These are phyloP conservation scores for Equus quagga DNA, from an alignment of 2,113 vertebrate genomes.

Conservation along the genomic window DNA sequence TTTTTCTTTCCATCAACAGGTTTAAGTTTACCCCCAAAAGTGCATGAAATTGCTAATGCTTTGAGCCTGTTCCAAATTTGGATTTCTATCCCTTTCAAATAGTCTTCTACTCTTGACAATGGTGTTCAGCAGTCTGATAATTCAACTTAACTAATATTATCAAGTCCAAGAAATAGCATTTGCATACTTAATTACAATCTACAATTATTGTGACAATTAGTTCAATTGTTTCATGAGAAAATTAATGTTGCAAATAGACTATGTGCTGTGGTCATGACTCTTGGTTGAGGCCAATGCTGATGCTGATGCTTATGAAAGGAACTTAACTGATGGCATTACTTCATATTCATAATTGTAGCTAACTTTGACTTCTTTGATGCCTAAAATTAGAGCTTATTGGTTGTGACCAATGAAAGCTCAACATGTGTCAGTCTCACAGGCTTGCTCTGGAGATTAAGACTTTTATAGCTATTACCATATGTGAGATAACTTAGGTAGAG, in stretches of 20 bases:
- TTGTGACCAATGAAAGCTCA: no score
- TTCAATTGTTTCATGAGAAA: conserved; percentile 55
- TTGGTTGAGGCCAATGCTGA: neutral
- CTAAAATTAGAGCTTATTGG: neutral
- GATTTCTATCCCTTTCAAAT: neutral
- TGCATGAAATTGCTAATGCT: neutral
- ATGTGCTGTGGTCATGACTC: neutral
- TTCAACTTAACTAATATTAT: conserved; percentile 28
- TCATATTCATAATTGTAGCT: neutral
- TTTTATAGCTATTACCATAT: rapidly evolving
- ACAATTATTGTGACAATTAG: conserved; percentile 38
- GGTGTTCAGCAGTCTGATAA: neutral
- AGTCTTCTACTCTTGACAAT: neutral
- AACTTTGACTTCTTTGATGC: neutral
- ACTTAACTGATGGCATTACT: neutral
- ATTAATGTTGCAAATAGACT: neutral
- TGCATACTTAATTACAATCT: conserved; percentile 52
- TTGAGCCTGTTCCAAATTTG: neutral
- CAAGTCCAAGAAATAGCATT: conserved; percentile 45
- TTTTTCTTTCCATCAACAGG: neutral
- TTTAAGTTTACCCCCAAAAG: neutral
- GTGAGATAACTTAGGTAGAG: neutral
- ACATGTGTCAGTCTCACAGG: neutral
- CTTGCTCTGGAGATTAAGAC: neutral
- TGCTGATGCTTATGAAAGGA: neutral